Evolutionary conservation across 2,113 vertebrate genomes (phyloP).

Genomic region (Arenaria interpres): DNA sequence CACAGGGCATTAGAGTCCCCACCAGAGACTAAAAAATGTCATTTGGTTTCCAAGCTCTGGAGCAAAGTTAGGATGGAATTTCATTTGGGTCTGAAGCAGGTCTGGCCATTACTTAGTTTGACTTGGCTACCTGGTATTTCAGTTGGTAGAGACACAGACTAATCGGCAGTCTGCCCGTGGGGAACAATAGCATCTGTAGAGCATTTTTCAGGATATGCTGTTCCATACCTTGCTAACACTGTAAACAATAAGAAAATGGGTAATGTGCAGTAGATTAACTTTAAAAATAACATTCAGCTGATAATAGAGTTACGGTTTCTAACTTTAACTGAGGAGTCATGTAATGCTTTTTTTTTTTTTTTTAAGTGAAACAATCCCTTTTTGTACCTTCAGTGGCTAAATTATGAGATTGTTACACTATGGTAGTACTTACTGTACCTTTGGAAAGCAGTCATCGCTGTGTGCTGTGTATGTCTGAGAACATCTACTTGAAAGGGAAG

Average conservation of each 20-base stretch:
- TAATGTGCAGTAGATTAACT: background rate
- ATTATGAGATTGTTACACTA: background rate
- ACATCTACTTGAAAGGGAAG: background rate
- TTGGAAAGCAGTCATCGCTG: background rate
- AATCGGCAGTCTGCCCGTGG: background rate
- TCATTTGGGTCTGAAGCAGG: background rate
- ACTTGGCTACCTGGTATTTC: background rate
- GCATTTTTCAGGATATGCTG: background rate
- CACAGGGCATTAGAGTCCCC: background rate
- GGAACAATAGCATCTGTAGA: background rate
- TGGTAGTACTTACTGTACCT: background rate
- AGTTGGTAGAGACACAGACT: background rate
- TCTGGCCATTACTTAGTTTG: background rate
- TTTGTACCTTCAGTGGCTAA: background rate
- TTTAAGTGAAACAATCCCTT: background rate
- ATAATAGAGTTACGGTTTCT: background rate
- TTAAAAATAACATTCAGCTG: background rate
- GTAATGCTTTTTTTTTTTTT: background rate
- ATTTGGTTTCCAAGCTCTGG: background rate
- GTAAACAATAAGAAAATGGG: background rate
- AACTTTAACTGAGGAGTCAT: background rate
- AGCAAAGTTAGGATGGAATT: background rate
- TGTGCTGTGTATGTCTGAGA: background rate
- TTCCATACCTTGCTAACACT: background rate
- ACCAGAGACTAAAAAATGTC: background rate